A percentile compares a stretch with the other conserved stretches of the same genome.
These are phyloP conservation scores for Hemibagrus guttatus DNA, from an alignment of 2,797 vertebrate species.

Conservation along the genomic window DNA sequence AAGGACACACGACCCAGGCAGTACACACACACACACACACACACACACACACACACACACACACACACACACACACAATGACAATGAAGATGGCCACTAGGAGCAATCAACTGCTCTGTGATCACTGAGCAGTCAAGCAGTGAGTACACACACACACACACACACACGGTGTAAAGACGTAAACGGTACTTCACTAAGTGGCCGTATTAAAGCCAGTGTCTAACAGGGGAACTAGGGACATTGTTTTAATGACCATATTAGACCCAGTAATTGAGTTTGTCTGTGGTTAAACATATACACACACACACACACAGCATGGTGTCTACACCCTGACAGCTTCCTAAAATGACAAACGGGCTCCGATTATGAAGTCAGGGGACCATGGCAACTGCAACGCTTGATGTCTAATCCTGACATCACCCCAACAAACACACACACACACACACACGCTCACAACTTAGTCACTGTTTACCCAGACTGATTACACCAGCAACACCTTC, in stretches of 20 bases:
- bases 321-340: conserved; percentile 47
- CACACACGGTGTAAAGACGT: conserved; percentile 42
- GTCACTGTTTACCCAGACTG: conserved; percentile 48
- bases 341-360: conserved; percentile 50
- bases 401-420: conserved; percentile 39
- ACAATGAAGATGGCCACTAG: conserved; percentile 13
- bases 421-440: not conserved
- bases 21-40: not conserved
- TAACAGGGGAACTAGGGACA: conserved; percentile 37
- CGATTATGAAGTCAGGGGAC: conserved; percentile 52
- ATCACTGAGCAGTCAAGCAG: conserved; percentile 27
- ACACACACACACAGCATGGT: conserved; percentile 27
- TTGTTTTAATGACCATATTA: conserved; percentile 56
- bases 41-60: not conserved
- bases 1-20: not conserved
- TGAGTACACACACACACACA: not conserved
- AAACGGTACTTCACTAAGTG: conserved; percentile 37
- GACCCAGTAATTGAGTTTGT: conserved; percentile 49
- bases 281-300: conserved; percentile 34
- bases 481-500: conserved; percentile 47
- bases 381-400: conserved; percentile 41
- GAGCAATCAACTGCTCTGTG: conserved; percentile 22
- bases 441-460: conserved; percentile 24
- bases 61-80: not conserved
- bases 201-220: conserved; percentile 42